Evolutionary conservation across 2,888 invertebrate species (phyloP).

Genomic region (Tethea ocularis): DNA sequence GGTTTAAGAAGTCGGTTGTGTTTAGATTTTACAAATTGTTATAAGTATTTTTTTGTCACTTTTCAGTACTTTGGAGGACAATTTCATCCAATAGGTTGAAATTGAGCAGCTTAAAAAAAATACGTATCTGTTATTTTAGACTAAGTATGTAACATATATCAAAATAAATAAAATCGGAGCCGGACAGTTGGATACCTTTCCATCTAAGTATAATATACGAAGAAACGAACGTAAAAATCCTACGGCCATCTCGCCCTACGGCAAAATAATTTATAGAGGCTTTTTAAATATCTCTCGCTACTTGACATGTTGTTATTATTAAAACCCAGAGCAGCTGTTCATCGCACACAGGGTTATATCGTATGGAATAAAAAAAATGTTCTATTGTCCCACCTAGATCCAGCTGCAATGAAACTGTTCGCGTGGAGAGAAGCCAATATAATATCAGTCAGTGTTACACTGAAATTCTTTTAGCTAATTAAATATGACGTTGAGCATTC

Average conservation of each 20-base stretch:
- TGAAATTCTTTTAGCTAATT: background rate
- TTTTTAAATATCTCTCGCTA: constrained; percentile 46
- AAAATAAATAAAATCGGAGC: too few species aligned
- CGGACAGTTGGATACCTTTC: too few species aligned
- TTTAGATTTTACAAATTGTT: background rate
- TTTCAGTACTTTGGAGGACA: too few species aligned
- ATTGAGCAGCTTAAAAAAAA: too few species aligned
- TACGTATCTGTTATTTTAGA: too few species aligned
- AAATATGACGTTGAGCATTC: background rate
- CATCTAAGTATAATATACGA: background rate
- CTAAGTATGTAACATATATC: too few species aligned
- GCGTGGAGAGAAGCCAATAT: constrained; percentile 29
- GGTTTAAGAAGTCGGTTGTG: background rate
- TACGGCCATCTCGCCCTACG: constrained; percentile 44
- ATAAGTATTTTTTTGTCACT: background rate
- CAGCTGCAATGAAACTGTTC: constrained; percentile 14
- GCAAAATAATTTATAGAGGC: constrained; percentile 40
- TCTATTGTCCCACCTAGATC: constrained; percentile 46
- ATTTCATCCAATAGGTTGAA: too few species aligned
- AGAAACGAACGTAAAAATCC: constrained; percentile 37
- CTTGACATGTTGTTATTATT: constrained; percentile 33
- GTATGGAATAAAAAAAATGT: constrained; percentile 52
- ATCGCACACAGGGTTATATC: constrained; percentile 49
- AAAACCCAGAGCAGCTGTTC: constrained; percentile 61
- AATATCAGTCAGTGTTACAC: background rate